Percentiles rank a stretch among this genome's conserved stretches.
Conservation (phyloP, 2,113 vertebrate genomes). For the Nothoprocta pentlandii region DNA sequence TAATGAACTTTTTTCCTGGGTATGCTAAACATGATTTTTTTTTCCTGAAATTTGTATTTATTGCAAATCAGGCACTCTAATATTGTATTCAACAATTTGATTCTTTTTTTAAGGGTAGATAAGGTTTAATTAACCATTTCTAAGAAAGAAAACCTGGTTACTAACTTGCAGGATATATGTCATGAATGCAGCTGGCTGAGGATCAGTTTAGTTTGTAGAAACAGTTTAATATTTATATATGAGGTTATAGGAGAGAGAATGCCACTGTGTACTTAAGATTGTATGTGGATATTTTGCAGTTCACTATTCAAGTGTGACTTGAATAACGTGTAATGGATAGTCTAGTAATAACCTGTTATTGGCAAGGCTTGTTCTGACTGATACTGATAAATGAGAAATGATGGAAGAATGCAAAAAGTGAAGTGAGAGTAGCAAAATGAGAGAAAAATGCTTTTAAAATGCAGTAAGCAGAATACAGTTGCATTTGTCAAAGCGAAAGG, state of each 20-base stretch:
- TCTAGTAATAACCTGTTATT: not conserved
- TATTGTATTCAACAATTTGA: not conserved
- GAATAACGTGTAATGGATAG: not conserved
- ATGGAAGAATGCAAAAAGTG: slow-evolving; percentile 16
- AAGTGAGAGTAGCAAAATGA: not conserved
- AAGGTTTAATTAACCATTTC: not conserved
- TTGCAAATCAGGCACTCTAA: not conserved
- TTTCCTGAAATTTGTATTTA: not conserved
- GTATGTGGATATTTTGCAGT: not conserved
- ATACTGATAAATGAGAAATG: slow-evolving; percentile 4
- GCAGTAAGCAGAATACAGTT: not conserved
- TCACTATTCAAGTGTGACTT: not conserved
- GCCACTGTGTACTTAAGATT: not conserved
- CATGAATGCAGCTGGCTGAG: not conserved
- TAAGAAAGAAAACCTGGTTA: not conserved
- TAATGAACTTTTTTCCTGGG: not conserved
- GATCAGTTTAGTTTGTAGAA: not conserved
- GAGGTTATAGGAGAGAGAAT: not conserved
- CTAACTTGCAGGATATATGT: not conserved
- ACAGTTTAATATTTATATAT: not conserved
- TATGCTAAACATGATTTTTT: not conserved
- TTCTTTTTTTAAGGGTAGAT: not conserved
- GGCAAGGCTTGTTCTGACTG: not conserved
- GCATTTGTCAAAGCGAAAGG: slow-evolving; percentile 1
- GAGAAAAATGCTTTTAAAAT: slow-evolving; percentile 9